Evolutionary conservation across 2,797 vertebrate genomes (phyloP).

Genomic region (Merluccius polli): DNA sequence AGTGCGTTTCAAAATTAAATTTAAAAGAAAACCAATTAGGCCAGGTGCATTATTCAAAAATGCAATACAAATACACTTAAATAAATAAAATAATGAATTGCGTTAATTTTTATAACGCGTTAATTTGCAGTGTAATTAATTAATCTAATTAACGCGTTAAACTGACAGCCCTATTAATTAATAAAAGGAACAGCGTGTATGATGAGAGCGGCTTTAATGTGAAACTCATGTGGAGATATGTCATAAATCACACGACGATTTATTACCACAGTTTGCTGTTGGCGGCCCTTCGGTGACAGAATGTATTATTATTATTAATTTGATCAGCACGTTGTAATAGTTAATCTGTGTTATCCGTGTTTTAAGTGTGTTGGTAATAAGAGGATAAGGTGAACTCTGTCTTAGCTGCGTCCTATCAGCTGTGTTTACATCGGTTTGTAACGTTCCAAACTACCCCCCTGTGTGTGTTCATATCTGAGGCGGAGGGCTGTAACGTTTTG

Average conservation of each 20-base stretch:
- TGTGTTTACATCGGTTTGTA: neutral
- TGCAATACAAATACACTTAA: neutral
- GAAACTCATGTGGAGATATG: neutral
- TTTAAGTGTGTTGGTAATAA: neutral
- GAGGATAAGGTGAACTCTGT: neutral
- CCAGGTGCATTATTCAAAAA: too few relatives aligned
- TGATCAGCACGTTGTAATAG: neutral
- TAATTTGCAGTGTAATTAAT: too few relatives aligned
- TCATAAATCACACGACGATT: neutral
- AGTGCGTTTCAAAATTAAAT: too few relatives aligned
- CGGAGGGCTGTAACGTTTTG: neutral
- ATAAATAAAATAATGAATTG: too few relatives aligned
- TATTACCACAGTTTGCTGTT: neutral
- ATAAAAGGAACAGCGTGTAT: neutral
- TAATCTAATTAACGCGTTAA: too few relatives aligned
- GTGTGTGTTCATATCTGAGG: neutral
- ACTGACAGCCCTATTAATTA: too few relatives aligned
- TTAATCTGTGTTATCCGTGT: neutral
- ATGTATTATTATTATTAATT: neutral
- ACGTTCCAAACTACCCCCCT: neutral
- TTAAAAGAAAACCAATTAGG: too few relatives aligned
- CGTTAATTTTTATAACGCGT: too few relatives aligned
- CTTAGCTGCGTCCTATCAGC: neutral
- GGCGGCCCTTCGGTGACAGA: neutral
- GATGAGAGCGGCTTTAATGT: neutral